Evolutionary conservation across 2,797 vertebrate species (phyloP).

Genomic region (Oceanodroma leucorhoa): DNA sequence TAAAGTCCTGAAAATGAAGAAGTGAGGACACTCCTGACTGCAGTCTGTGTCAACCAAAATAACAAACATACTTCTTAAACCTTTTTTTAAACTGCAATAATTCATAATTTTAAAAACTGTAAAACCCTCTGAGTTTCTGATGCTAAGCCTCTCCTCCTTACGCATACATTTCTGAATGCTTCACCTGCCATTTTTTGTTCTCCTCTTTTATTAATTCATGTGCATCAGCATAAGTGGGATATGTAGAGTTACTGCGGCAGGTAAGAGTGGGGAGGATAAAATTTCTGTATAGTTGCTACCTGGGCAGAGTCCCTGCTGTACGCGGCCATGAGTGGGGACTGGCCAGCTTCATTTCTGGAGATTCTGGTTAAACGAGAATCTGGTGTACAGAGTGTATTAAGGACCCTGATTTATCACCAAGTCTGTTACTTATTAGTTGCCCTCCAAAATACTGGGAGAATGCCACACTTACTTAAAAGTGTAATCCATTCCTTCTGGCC

Average conservation of each 20-base stretch:
- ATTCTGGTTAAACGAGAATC: not conserved
- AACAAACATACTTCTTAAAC: not conserved
- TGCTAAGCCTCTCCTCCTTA: not conserved
- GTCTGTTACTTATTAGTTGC: not conserved
- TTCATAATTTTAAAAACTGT: not conserved
- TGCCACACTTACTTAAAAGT: not conserved
- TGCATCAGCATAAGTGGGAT: not conserved
- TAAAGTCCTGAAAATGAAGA: not conserved
- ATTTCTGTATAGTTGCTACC: not conserved
- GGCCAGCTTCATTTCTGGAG: not conserved
- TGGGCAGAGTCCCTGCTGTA: not conserved
- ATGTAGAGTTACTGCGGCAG: not conserved
- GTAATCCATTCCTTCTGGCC: not conserved
- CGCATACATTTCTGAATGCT: accelerated
- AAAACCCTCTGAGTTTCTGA: not conserved
- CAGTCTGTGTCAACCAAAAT: not conserved
- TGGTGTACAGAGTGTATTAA: not conserved
- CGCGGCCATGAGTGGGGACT: not conserved
- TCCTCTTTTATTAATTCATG: not conserved
- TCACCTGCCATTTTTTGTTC: not conserved
- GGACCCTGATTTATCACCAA: not conserved
- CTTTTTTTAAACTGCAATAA: not conserved
- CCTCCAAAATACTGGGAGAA: not conserved
- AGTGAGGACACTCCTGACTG: not conserved
- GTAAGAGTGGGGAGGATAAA: not conserved